Evolutionary conservation across 1,140 invertebrate genomes (phyloP).

Genomic region (Lucilia sericata): DNA sequence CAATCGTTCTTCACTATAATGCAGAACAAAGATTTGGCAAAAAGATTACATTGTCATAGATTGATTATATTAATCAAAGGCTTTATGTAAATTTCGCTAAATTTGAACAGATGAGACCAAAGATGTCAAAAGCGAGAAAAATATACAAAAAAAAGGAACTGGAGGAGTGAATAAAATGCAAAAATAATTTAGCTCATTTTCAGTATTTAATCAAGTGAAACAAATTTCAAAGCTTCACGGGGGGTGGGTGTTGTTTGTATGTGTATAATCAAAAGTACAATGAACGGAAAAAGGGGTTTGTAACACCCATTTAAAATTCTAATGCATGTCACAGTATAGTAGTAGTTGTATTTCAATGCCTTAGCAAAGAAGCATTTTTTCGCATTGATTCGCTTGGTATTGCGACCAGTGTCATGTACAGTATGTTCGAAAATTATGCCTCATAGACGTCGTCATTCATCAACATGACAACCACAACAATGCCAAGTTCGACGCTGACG

Average conservation of each 20-base stretch:
- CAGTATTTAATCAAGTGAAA: slow-evolving; percentile 12
- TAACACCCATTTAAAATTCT: neutral
- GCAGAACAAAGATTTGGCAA: neutral
- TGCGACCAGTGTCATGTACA: neutral
- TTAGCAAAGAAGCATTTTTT: neutral
- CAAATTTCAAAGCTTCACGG: neutral
- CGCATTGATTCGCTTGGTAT: neutral
- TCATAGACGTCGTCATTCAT: neutral
- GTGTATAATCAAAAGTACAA: neutral
- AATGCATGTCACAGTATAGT: too few relatives aligned
- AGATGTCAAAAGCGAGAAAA: neutral
- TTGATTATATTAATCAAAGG: slow-evolving; percentile 24
- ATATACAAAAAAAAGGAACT: neutral
- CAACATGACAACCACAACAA: slow-evolving; percentile 20
- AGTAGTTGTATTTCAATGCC: too few relatives aligned
- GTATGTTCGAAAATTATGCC: slow-evolving; percentile 6
- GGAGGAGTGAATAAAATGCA: neutral
- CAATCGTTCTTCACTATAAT: neutral
- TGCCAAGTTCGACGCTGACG: neutral
- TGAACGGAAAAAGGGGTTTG: slow-evolving; percentile 7
- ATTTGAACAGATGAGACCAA: slow-evolving; percentile 18
- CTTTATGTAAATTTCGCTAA: slow-evolving; percentile 4
- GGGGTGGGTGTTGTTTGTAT: neutral
- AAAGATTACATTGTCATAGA: slow-evolving; percentile 14
- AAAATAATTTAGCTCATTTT: slow-evolving; percentile 1